phyloP scores from a whole-genome alignment of 2,888 invertebrate genomes.

The Dusona sp. region DNA sequence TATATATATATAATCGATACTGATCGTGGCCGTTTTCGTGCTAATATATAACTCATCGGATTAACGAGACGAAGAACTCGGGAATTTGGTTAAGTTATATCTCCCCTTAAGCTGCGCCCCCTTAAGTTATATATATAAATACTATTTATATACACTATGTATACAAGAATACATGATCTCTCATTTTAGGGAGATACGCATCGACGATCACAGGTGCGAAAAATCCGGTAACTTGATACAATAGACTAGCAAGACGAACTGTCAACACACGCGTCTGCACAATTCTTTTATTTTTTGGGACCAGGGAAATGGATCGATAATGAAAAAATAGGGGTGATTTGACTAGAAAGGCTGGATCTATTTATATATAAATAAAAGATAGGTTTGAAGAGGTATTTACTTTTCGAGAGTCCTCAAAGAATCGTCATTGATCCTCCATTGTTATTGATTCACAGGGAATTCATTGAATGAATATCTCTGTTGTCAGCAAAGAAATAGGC shows the following conservation, averaged over 20 bases:
- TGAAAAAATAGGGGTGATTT: neutral
- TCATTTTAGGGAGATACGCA: slow-evolving; percentile 76
- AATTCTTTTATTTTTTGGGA: neutral
- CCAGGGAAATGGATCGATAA: neutral
- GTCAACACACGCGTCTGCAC: slow-evolving; percentile 48
- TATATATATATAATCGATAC: neutral
- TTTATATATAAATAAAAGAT: slow-evolving; percentile 1
- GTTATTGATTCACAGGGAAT: slow-evolving; percentile 36
- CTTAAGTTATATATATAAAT: neutral
- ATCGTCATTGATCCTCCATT: slow-evolving; percentile 40
- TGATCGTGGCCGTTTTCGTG: slow-evolving; percentile 61
- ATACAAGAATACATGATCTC: slow-evolving; percentile 26
- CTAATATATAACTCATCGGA: slow-evolving; percentile 77
- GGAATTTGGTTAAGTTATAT: slow-evolving; percentile 29
- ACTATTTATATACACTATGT: neutral
- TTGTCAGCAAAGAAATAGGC: neutral
- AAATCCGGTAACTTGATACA: slow-evolving; percentile 39
- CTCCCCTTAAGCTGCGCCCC: no score
- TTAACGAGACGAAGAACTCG: slow-evolving; percentile 72
- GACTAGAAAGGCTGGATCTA: neutral
- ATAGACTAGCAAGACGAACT: slow-evolving; percentile 38
- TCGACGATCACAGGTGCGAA: slow-evolving; percentile 75
- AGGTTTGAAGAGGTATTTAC: slow-evolving; percentile 30
- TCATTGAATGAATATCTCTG: neutral
- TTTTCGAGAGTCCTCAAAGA: slow-evolving; percentile 15